Evolutionary conservation across 2,113 vertebrate genomes (phyloP).

Genomic region (Platanista minor): DNA sequence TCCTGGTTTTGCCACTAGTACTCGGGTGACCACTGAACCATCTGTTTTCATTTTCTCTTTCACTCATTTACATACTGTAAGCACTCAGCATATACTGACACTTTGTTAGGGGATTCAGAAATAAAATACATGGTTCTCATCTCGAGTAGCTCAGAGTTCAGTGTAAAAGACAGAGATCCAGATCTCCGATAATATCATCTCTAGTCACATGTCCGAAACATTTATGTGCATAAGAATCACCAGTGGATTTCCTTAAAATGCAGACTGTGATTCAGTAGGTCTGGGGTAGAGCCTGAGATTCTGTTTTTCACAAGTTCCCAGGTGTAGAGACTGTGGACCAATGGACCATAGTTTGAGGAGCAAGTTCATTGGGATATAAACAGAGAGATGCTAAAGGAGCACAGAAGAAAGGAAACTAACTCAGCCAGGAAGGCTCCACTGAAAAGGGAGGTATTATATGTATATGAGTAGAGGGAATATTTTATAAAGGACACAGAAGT

Average conservation of each 20-base stretch:
- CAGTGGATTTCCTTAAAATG: background rate
- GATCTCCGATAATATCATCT: background rate
- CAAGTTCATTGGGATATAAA: background rate
- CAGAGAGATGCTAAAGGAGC: background rate
- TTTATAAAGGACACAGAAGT: background rate
- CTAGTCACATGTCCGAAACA: background rate
- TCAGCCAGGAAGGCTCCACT: background rate
- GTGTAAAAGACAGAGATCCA: background rate
- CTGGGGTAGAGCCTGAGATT: background rate
- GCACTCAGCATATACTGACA: background rate
- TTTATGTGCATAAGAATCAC: background rate
- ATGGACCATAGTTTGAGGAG: background rate
- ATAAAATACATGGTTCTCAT: background rate
- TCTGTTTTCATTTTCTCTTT: background rate
- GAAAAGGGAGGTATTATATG: background rate
- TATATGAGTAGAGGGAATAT: background rate
- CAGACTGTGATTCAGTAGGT: background rate
- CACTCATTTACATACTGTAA: background rate
- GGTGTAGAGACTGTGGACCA: background rate
- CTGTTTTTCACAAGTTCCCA: background rate
- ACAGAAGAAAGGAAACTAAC: background rate
- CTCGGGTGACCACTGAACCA: background rate
- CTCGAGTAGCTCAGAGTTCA: background rate
- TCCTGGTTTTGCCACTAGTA: background rate
- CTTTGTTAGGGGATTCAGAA: background rate